Percentiles rank a stretch among this genome's conserved stretches.
phyloP scores from a whole-genome alignment of 2,113 vertebrate genomes.

The Amazona vittata region DNA sequence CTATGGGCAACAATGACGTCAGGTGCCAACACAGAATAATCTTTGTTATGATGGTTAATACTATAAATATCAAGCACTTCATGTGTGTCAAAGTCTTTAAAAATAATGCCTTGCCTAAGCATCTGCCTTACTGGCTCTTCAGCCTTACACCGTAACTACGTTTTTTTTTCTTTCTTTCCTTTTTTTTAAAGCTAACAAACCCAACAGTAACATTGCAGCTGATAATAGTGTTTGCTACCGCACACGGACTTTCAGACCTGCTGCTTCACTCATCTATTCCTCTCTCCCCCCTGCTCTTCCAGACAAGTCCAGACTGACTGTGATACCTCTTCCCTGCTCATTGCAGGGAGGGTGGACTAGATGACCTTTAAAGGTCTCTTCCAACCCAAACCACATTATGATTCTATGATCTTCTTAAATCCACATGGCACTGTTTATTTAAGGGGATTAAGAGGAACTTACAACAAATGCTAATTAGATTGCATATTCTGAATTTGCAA shows the following conservation, averaged over 20 bases:
- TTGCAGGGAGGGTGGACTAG: neutral
- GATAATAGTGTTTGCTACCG: neutral
- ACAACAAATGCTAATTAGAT: neutral
- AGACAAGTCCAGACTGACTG: neutral
- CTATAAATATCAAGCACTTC: conserved; percentile 36
- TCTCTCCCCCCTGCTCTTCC: neutral
- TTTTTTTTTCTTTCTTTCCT: neutral
- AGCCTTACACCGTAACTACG: neutral
- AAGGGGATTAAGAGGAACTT: conserved; percentile 10
- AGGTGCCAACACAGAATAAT: neutral
- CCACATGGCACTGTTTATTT: neutral
- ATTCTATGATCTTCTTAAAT: neutral
- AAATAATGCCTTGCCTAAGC: conserved; percentile 14
- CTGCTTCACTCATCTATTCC: neutral
- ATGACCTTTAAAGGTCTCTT: neutral
- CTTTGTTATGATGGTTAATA: conserved; percentile 3
- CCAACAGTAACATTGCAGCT: neutral
- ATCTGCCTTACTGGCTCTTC: conserved; percentile 36
- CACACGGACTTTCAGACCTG: neutral
- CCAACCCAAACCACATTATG: neutral
- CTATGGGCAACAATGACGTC: conserved; percentile 21
- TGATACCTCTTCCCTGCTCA: neutral
- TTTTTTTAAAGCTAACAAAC: neutral
- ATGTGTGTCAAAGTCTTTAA: conserved; percentile 29
- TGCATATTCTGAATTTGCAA: neutral